Base-by-base conservation (phyloP, 2,888 invertebrate species). In the Macrosoma leucophasiata region DNA sequence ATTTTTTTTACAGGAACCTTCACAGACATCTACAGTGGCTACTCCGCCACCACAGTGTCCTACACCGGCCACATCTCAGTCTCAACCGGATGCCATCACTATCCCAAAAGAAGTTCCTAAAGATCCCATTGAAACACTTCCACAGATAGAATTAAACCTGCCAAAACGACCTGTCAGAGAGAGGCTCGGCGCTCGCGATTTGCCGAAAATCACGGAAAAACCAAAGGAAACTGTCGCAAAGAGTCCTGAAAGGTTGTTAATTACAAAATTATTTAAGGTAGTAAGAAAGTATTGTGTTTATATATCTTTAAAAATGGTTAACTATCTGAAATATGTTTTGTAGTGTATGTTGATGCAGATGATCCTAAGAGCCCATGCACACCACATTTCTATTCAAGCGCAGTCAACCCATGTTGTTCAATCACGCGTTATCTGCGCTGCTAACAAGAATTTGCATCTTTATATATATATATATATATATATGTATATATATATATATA, bases 91-190 rank as follows among this genome's bases (percentile, higher is more conserved):
- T n/a, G n/a, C n/a, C 1, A 10, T 10, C 11, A 14, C 8, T 18
- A 28, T 15, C 28, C 30, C 52, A 3, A 42, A 48, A 37, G 56
- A 55, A 23, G 19, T 40, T 13, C 43, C 56, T n/a, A 60, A 62
- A 48, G 61, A 60, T 12, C 53, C 62, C 7, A 14, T 48, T 32
- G 77, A 78, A 40, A 62, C 57, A 2, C 53, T 85, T 13, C 84
- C 82, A 1, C 81, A 78, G 39, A 84, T 85, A 45, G 85, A 85
- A 50, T 57, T 84, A 12, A 76, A 79, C 35, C 68, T 85, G 5
- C 85, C 84, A 8, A 85, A 84, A 58, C 70, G 85, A 36, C 76
- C 85, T 1, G 50, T 84, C 2, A 66, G 84, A 34, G 84, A 84
- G 41, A 66, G 84, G 36, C 65, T 85, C 2, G 84, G 84, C 3